These are phyloP conservation scores for Sisyra terminalis DNA, from an alignment of 2,888 invertebrate genomes.

Conservation along the genomic window DNA sequence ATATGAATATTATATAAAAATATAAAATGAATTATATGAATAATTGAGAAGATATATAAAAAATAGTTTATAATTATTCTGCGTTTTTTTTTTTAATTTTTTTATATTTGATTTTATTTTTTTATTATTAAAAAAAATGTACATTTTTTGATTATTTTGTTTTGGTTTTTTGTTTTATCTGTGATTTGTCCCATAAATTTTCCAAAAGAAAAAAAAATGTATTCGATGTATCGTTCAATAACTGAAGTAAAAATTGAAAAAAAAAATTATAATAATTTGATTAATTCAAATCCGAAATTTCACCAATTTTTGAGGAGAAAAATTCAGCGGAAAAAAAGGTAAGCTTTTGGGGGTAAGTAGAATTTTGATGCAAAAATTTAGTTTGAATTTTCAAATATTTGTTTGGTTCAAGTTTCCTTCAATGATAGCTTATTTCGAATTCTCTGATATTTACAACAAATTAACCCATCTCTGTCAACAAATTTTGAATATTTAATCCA, in stretches of 20 bases:
- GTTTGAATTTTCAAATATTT: neutral
- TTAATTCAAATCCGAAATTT: neutral
- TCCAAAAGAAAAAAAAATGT: slow-evolving; percentile 1
- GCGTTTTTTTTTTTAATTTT: no score
- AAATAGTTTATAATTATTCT: no score
- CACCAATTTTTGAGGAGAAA: neutral
- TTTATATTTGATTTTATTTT: no score
- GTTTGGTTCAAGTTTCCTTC: no score
- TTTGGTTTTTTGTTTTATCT: neutral
- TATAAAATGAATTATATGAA: slow-evolving; percentile 1
- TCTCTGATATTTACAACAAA: no score
- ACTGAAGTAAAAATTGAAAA: neutral
- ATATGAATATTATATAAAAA: slow-evolving; percentile 1
- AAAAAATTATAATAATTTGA: neutral
- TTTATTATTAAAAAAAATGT: no score
- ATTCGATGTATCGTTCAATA: slow-evolving; percentile 1
- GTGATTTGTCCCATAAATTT: slow-evolving; percentile 2
- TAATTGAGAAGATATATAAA: neutral
- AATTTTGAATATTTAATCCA: no score
- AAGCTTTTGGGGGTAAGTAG: no score
- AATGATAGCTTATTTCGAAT: no score
- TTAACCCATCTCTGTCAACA: no score
- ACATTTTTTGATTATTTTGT: no score
- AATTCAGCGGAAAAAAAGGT: neutral
- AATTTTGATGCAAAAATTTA: neutral